Conservation (phyloP, 2,888 invertebrate species). For the Pyrrhia umbra region DNA sequence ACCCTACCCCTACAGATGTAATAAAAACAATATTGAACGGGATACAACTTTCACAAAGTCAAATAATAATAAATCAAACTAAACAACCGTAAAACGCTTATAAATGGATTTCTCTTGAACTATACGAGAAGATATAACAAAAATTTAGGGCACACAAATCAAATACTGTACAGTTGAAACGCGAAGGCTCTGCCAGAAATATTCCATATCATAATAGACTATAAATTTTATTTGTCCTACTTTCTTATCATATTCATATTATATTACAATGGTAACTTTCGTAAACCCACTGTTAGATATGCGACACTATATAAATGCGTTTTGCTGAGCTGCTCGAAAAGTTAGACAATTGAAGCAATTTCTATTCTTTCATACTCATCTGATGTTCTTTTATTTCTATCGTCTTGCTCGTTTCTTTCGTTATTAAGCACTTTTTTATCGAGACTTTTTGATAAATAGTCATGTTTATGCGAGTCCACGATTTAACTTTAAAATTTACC, state of each 20-base stretch:
- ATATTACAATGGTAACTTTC: constrained; percentile 34
- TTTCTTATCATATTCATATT: constrained; percentile 44
- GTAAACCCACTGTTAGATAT: constrained; percentile 35
- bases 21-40: too few species aligned
- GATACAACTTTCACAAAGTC: not conserved
- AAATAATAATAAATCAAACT: not conserved
- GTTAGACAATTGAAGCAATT: constrained; percentile 31
- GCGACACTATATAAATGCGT: constrained; percentile 12
- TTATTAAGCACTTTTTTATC: constrained; percentile 17
- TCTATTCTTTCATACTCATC: constrained; percentile 9
- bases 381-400: constrained; percentile 4
- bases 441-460: constrained; percentile 3
- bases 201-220: constrained; percentile 57
- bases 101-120: not conserved
- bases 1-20: too few species aligned
- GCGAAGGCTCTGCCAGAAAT: constrained; percentile 44
- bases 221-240: constrained; percentile 60
- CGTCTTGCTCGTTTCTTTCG: not conserved
- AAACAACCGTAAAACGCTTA: not conserved
- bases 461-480: not conserved
- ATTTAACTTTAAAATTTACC: not conserved
- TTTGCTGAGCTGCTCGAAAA: constrained; percentile 28
- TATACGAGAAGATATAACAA: constrained; percentile 30
- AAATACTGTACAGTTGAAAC: constrained; percentile 36
- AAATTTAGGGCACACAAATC: constrained; percentile 54